Percentiles rank a stretch among this genome's conserved stretches.
Evolutionary conservation across 2,888 invertebrate species (phyloP).

Genomic region (Thecophora atra): DNA sequence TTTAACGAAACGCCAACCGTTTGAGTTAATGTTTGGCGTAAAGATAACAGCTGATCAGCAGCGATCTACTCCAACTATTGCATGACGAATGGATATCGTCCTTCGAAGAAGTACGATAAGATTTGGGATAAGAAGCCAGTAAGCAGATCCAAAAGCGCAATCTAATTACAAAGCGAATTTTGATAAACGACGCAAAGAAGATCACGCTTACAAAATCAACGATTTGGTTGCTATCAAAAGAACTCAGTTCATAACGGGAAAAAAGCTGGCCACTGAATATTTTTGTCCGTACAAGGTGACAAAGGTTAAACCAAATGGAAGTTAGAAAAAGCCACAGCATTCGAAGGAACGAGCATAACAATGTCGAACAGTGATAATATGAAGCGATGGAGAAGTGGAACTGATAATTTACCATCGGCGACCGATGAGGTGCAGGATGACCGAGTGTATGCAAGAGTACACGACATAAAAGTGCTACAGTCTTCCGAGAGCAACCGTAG

Average conservation of each 20-base stretch:
- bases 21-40: slow-evolving; percentile 35
- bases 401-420: slow-evolving; percentile 39
- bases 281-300: slow-evolving; percentile 43
- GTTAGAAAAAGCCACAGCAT: slow-evolving; percentile 42
- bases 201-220: slow-evolving; percentile 30
- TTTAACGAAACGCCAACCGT: slow-evolving; percentile 27
- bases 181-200: slow-evolving; percentile 40
- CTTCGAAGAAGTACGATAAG: slow-evolving; percentile 23
- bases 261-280: slow-evolving; percentile 42
- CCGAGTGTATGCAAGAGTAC: slow-evolving; percentile 36
- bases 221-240: slow-evolving; percentile 44
- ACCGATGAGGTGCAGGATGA: slow-evolving; percentile 39
- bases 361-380: slow-evolving; percentile 39
- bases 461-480: background rate
- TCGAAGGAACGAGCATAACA: too few relatives aligned
- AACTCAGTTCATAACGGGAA: slow-evolving; percentile 43
- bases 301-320: slow-evolving; percentile 40
- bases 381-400: slow-evolving; percentile 40
- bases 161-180: slow-evolving; percentile 38
- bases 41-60: slow-evolving; percentile 11
- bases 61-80: background rate
- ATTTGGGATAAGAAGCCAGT: slow-evolving; percentile 23
- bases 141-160: slow-evolving; percentile 39
- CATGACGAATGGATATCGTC: background rate
- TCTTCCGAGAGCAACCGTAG: background rate